Percentiles rank a stretch among this genome's conserved stretches.
Conservation (phyloP, 92 coral and sea anemone genomes). For the Actinostola sp. region DNA sequence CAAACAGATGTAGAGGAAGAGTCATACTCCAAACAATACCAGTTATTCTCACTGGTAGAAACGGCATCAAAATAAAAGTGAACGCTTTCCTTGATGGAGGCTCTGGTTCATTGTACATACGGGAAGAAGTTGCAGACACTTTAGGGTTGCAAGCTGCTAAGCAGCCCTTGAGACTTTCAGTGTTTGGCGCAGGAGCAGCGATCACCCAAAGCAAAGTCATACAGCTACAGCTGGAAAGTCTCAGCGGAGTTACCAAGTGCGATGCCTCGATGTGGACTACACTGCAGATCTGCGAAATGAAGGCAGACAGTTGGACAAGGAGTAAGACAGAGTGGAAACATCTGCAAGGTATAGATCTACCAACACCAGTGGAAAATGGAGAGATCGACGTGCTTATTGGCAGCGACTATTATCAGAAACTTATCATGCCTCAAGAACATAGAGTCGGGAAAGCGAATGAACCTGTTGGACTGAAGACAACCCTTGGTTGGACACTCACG, state of each 20-base stretch:
- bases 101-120: slow-evolving; percentile 37
- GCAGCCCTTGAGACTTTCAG: slow-evolving; percentile 19
- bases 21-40: slow-evolving; percentile 43
- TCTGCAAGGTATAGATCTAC: slow-evolving; percentile 29
- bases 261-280: slow-evolving; percentile 32
- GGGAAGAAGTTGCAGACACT: slow-evolving; percentile 24
- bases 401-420: slow-evolving; percentile 37
- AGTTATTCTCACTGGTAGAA: slow-evolving; percentile 11
- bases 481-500: slow-evolving; percentile 60
- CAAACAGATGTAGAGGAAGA: no score
- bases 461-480: slow-evolving; percentile 43
- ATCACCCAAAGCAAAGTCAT: slow-evolving; percentile 12
- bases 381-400: slow-evolving; percentile 44
- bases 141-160: slow-evolving; percentile 24
- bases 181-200: slow-evolving; percentile 19
- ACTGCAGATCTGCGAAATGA: slow-evolving; percentile 35
- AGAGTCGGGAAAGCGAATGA: slow-evolving; percentile 26
- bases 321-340: slow-evolving; percentile 35
- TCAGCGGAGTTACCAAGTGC: slow-evolving; percentile 2
- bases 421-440: slow-evolving; percentile 35
- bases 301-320: slow-evolving; percentile 18
- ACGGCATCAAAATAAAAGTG: slow-evolving; percentile 25
- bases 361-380: slow-evolving; percentile 17
- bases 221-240: slow-evolving; percentile 7
- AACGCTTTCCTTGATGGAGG: slow-evolving; percentile 56